Percentiles rank a stretch among this genome's conserved stretches.
These are phyloP conservation scores for Indicator indicator DNA, from an alignment of 2,113 vertebrate genomes.

Conservation along the genomic window DNA sequence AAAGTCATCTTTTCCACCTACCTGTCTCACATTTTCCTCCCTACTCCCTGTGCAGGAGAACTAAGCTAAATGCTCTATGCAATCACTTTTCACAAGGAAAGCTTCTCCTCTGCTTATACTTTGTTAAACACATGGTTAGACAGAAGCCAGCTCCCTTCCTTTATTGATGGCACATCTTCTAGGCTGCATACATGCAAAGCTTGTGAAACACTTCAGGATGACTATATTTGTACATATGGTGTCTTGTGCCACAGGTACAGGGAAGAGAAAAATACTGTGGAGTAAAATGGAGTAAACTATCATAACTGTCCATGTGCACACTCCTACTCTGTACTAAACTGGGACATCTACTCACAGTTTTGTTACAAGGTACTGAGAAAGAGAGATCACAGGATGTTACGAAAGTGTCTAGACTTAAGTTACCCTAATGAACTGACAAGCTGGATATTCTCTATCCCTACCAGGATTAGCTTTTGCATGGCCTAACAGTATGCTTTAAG, in stretches of 20 bases:
- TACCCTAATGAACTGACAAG: background rate
- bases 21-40: background rate
- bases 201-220: background rate
- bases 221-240: background rate
- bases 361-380: background rate
- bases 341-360: background rate
- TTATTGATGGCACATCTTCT: fast-evolving
- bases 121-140: background rate
- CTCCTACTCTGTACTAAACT: slow-evolving; percentile 29
- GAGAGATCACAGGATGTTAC: background rate
- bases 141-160: background rate
- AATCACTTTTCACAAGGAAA: background rate
- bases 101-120: background rate
- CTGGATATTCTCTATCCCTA: background rate
- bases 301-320: background rate
- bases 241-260: background rate
- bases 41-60: background rate
- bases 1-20: background rate
- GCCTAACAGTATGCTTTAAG: background rate
- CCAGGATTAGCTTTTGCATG: background rate
- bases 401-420: background rate
- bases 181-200: background rate
- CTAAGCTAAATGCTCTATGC: background rate
- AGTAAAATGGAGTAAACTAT: slow-evolving; percentile 3
- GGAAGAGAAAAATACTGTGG: background rate